Evolutionary conservation across 2,113 vertebrate genomes (phyloP), one percentile per base, ranked within the genome.

Genomic region (Acanthochromis polyacanthus): DNA sequence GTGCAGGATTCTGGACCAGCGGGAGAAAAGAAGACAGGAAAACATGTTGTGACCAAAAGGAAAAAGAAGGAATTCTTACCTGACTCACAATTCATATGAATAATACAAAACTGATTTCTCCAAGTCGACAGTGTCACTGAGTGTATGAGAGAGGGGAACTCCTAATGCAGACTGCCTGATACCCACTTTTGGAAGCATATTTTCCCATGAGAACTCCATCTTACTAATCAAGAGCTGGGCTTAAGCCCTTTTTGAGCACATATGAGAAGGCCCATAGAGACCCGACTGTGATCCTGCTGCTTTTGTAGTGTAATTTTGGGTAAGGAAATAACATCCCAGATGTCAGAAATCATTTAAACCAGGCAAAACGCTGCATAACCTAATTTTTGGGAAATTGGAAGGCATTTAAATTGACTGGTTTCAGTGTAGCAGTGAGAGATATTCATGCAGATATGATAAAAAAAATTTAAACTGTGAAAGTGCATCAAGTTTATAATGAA

Each of bases 221-320:
- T 23, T 50, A n/a, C 78, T 86, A 91, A 90, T 91, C 92, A 92
- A 86, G 84, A 81, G 65, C 75, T 69, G 71, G 80, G 83, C 74
- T 68, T 71, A 38, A 30, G 58, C 50, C 61, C 40, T 83, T 79
- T 65, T 56, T 52, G 14, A 83, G 85, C 38, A 61, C 79, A 85
- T 65, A 58, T 80, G 88, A 91, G 88, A 87, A 50, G 71, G 69
- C 45, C 80, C 71, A 51, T 5, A 25, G 57, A 84, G 75, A 78
- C 62, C 36, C 57, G 46, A 45, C 57, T 78, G 70, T 83, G 85
- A 78, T 89, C 75, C 59, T 0, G 22, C 51, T 82, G 70, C 72
- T 87, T 86, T 79, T 80, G 60, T 80, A 77, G 82, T 23, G 53
- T 30, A 78, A 60, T 70, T 80, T 71, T 10, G 69, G 77, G 89